A percentile compares a stretch with the other conserved stretches of the same genome.
Evolutionary conservation across 2,797 vertebrate genomes (phyloP).

Genomic region (Monodelphis domestica): DNA sequence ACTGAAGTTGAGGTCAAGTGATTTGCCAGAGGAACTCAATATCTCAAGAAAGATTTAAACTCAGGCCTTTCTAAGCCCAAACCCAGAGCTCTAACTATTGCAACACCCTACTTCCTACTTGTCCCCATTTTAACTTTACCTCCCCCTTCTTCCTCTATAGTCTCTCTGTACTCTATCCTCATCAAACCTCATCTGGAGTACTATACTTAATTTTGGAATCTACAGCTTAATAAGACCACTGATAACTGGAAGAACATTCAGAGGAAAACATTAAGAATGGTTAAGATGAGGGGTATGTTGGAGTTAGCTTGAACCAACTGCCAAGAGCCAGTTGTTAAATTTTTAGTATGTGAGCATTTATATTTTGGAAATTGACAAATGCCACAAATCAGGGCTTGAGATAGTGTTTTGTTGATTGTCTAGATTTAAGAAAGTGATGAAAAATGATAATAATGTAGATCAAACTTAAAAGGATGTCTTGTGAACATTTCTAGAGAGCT

Average conservation of each 20-base stretch:
- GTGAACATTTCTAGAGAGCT: neutral
- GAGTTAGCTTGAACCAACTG: neutral
- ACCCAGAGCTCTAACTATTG: neutral
- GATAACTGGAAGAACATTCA: neutral
- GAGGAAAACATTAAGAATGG: neutral
- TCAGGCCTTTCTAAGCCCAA: neutral
- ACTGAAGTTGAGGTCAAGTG: neutral
- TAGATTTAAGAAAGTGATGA: neutral
- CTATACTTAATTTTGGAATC: neutral
- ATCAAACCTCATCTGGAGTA: neutral
- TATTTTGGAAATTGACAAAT: neutral
- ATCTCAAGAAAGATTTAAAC: neutral
- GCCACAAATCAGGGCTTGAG: neutral
- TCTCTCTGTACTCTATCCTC: neutral
- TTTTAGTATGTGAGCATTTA: neutral
- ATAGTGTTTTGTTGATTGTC: neutral
- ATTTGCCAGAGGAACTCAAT: neutral
- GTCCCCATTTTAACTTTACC: neutral
- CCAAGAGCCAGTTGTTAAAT: neutral
- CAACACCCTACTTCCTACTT: neutral
- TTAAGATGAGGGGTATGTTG: neutral
- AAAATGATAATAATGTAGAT: neutral
- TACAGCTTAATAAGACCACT: neutral
- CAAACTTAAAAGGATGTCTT: neutral
- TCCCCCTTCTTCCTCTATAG: neutral